Conservation (phyloP, 92 coral and sea anemone genomes). For the Zoanthus sansibaricus region DNA sequence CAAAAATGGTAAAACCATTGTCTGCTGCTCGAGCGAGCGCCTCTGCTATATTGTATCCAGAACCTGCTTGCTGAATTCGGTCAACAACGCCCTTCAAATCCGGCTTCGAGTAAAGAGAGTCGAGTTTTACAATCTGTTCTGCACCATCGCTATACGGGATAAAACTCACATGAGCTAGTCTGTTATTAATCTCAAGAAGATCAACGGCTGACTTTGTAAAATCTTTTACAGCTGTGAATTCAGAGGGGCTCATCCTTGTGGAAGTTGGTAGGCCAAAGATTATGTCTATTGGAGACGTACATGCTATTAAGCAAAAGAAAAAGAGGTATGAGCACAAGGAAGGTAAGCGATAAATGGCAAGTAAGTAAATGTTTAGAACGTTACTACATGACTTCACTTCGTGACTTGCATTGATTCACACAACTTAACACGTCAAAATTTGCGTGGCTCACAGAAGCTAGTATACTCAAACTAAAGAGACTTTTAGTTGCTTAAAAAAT, state of each 20-base stretch:
- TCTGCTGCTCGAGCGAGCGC: conserved; percentile 71
- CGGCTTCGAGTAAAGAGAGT: conserved; percentile 53
- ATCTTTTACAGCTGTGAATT: conserved; percentile 47
- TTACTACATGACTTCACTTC: too few species aligned
- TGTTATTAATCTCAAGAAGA: conserved; percentile 67
- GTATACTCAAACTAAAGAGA: too few species aligned
- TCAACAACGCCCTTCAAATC: conserved; percentile 41
- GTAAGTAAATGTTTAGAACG: background rate
- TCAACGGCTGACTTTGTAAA: conserved; percentile 52
- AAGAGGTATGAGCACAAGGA: background rate
- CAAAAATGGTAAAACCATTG: conserved; percentile 79
- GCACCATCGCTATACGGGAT: conserved; percentile 70
- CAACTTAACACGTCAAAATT: too few species aligned
- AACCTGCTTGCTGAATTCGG: conserved; percentile 58
- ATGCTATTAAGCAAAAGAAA: conserved; percentile 57
- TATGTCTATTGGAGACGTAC: conserved; percentile 73
- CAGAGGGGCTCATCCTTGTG: conserved; percentile 42
- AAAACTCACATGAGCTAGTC: conserved; percentile 75
- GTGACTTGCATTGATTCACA: too few species aligned
- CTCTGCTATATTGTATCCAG: conserved; percentile 54
- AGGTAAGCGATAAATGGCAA: background rate
- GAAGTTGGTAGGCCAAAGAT: conserved; percentile 81
- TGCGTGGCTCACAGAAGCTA: too few species aligned
- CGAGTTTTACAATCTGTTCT: conserved; percentile 56
- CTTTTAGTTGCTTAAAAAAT: too few species aligned